Base-by-base conservation (phyloP, 2,888 invertebrate species). In the Cosmopolites sordidus region DNA sequence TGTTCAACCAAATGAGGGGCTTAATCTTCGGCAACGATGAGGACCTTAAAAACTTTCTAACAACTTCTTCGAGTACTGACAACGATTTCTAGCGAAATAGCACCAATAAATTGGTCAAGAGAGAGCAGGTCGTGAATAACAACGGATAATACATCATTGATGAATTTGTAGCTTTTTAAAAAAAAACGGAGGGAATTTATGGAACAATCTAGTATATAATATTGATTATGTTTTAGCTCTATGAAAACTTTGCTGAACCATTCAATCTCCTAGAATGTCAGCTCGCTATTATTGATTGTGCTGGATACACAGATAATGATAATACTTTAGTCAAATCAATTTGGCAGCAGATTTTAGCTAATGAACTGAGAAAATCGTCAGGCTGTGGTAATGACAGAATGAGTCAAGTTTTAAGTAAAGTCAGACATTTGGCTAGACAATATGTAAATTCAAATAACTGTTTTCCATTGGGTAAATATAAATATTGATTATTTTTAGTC, bases 181-280 rank as follows among this genome's bases (percentile, higher is more conserved):
- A n/a, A n/a, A n/a, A n/a, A n/a, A n/a, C n/a, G n/a, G n/a, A n/a
- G n/a, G n/a, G n/a, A n/a, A n/a, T n/a, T n/a, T n/a, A n/a, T n/a
- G n/a, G n/a, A n/a, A n/a, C n/a, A n/a, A n/a, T n/a, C n/a, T n/a
- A n/a, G n/a, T n/a, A n/a, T n/a, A n/a, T n/a, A n/a, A 27, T 27
- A 38, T 38, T 38, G 38, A 9, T 6, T 16, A 15, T 16, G 2
- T 69, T 69, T 48, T 64, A 89, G 85, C 74, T 96, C 27, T 96
- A 94, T 70, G 89, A 91, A 70, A 89, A 93, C 60, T 96, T 90
- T 75, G 95, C 95, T 0, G 92, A 93, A 66, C 88, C 88, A 2
- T 90, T 90, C 72, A 84, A 89, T 63, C 78, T 97, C 38, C 89
- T 92, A 84, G 95, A 96, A 74, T 91, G 93, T 72, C 93, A 97